A percentile compares a stretch with the other conserved stretches of the same genome.
phyloP scores from a whole-genome alignment of 2,113 vertebrate genomes.

The Chinchilla lanigera region DNA sequence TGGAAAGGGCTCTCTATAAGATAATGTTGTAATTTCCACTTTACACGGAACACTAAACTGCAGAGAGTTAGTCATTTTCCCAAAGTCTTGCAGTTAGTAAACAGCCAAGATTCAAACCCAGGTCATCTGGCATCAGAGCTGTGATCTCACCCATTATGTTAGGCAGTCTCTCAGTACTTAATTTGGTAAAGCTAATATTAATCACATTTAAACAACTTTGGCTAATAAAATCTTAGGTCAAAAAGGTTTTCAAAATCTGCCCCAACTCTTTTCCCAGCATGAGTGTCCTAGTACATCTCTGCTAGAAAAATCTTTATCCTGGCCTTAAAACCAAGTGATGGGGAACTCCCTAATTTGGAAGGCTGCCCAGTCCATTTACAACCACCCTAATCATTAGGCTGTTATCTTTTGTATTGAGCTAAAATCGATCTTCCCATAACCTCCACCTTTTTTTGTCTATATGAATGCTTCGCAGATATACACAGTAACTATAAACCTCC shows the following conservation, averaged over 20 bases:
- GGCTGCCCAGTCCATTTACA: not conserved
- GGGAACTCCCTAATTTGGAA: not conserved
- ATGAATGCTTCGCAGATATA: not conserved
- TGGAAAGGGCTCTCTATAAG: not conserved
- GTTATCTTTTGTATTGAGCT: conserved; percentile 43
- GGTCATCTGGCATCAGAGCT: not conserved
- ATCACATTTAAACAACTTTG: conserved; percentile 39
- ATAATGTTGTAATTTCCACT: not conserved
- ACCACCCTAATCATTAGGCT: conserved; percentile 14
- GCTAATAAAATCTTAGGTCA: conserved; percentile 7
- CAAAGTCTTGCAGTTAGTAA: not conserved
- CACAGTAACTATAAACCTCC: not conserved
- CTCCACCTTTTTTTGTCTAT: not conserved
- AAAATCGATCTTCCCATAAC: conserved; percentile 51
- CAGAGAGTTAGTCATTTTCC: not conserved
- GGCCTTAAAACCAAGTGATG: conserved; percentile 26
- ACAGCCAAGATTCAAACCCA: not conserved
- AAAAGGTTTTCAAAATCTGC: conserved; percentile 3
- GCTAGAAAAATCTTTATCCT: conserved; percentile 4
- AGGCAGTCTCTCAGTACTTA: not conserved
- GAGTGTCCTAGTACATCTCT: not conserved
- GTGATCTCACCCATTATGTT: not conserved
- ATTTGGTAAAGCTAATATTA: not conserved
- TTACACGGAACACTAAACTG: not conserved
- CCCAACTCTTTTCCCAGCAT: not conserved